Conservation (phyloP, 2,113 vertebrate species). For the Acinonyx jubatus region DNA sequence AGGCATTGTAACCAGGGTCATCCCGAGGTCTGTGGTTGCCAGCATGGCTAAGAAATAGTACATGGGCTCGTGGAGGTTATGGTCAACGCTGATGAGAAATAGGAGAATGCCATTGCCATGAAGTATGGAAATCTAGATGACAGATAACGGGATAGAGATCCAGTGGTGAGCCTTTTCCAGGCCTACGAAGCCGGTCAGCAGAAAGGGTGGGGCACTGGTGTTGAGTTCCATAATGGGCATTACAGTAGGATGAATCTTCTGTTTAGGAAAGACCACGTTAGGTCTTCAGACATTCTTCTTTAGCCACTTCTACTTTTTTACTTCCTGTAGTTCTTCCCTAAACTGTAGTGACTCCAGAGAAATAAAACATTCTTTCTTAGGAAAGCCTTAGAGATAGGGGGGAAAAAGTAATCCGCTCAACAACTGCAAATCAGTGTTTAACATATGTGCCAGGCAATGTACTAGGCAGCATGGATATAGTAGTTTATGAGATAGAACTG, state of each 20-base stretch:
- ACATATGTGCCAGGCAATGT: background rate
- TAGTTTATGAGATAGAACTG: background rate
- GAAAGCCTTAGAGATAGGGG: background rate
- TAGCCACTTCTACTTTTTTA: background rate
- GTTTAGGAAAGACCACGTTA: background rate
- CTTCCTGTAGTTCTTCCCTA: background rate
- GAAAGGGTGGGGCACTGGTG: background rate
- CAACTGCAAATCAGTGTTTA: background rate
- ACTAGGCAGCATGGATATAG: background rate
- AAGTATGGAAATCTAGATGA: background rate
- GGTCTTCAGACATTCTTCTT: background rate
- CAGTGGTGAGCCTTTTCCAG: background rate
- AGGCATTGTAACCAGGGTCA: background rate
- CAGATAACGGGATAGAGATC: background rate
- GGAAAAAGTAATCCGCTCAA: background rate
- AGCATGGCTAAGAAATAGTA: slow-evolving; percentile 61
- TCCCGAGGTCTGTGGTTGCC: background rate
- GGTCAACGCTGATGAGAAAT: background rate
- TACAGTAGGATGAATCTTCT: background rate
- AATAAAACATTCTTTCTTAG: background rate
- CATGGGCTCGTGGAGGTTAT: slow-evolving; percentile 44
- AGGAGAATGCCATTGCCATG: slow-evolving; percentile 8
- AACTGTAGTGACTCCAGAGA: background rate
- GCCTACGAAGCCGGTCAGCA: slow-evolving; percentile 10
- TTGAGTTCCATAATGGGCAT: background rate